phyloP scores from a whole-genome alignment of 1,140 invertebrate genomes.

The Subanguina moxae region DNA sequence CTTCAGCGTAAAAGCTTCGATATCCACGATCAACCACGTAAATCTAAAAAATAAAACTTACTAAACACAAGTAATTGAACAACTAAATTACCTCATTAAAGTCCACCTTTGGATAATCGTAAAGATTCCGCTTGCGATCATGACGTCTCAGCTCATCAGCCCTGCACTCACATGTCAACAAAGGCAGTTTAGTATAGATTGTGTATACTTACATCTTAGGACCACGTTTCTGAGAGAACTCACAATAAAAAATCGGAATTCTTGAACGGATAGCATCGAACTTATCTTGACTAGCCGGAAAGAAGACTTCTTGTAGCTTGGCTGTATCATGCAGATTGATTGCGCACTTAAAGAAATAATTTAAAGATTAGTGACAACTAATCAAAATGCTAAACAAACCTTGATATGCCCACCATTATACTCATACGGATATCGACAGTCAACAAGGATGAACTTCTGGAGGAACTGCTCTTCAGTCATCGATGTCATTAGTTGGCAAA shows the following conservation, averaged over 20 bases:
- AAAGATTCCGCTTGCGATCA: constrained; percentile 3
- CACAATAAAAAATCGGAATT: constrained; percentile 13
- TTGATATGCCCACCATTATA: constrained; percentile 86
- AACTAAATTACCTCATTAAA: background rate
- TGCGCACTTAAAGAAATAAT: background rate
- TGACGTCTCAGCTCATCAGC: background rate
- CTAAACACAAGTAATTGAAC: background rate
- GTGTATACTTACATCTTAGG: background rate
- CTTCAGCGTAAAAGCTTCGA: background rate
- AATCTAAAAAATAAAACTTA: background rate
- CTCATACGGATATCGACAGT: constrained; percentile 86
- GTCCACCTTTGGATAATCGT: constrained; percentile 6
- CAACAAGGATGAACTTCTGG: constrained; percentile 59
- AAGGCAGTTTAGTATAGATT: no score
- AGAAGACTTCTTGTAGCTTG: constrained; percentile 1
- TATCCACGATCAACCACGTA: constrained; percentile 7
- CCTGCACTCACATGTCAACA: constrained; percentile 4
- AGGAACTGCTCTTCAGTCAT: constrained; percentile 34
- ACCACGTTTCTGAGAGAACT: constrained; percentile 12
- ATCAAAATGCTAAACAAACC: constrained; percentile 52
- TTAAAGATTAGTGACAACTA: background rate
- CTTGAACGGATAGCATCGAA: background rate
- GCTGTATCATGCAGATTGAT: background rate
- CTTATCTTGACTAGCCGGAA: background rate
- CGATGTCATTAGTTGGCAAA: constrained; percentile 29